phyloP scores from a whole-genome alignment of 2,113 vertebrate species.

The Phrynosoma blainvillii region DNA sequence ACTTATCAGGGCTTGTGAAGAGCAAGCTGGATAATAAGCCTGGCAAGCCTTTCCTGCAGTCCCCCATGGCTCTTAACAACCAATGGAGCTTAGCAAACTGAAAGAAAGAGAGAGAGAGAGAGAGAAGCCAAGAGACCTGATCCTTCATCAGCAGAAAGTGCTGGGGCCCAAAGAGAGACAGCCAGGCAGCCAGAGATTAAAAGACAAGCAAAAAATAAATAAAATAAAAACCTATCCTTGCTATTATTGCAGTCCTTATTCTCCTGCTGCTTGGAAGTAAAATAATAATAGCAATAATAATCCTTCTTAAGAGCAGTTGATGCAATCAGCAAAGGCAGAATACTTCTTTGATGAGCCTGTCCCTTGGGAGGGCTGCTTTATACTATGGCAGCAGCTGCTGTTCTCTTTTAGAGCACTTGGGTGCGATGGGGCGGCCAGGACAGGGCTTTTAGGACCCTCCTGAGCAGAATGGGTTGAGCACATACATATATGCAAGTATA shows the following conservation, averaged over 20 bases:
- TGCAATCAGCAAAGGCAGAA: background rate
- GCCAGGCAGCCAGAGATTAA: slow-evolving; percentile 12
- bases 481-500: too few relatives aligned
- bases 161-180: background rate
- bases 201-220: slow-evolving; percentile 21
- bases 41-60: background rate
- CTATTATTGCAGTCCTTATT: background rate
- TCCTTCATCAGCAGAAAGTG: slow-evolving; percentile 18
- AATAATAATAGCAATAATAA: background rate
- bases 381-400: background rate
- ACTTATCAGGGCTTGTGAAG: background rate
- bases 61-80: background rate
- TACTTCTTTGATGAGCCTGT: background rate
- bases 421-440: background rate
- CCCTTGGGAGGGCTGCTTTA: background rate
- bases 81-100: slow-evolving; percentile 12
- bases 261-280: background rate
- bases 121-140: background rate
- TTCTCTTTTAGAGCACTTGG: background rate
- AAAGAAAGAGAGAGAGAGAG: too few relatives aligned
- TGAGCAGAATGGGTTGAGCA: background rate
- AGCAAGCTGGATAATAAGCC: background rate
- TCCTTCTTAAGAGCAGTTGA: background rate
- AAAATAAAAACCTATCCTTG: background rate
- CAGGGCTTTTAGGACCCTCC: background rate